Evolutionary conservation across 2,888 invertebrate species (phyloP).

Genomic region (Prosopocoilus inquinatus): DNA sequence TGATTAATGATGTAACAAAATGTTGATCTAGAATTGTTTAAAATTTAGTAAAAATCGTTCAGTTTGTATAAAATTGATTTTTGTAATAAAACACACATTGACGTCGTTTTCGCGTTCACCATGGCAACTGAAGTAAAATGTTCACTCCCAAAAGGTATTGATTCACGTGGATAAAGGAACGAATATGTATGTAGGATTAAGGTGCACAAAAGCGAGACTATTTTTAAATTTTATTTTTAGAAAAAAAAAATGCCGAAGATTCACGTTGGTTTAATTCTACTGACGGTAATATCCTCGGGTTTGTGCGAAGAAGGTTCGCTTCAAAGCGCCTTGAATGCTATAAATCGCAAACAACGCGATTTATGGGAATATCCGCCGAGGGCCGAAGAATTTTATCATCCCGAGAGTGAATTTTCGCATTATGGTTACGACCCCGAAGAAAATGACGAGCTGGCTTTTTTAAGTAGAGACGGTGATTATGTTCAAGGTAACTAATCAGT

Average conservation of each 20-base stretch:
- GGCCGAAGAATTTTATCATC: conserved; percentile 26
- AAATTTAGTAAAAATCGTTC: no score
- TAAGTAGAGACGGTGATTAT: conserved; percentile 19
- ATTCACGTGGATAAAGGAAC: no score
- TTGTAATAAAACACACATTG: no score
- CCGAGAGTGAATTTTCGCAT: conserved; percentile 17
- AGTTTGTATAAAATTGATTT: no score
- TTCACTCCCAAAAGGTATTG: no score
- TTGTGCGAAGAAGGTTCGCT: conserved; percentile 49
- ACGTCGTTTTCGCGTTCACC: no score
- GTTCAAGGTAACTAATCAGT: conserved; percentile 17
- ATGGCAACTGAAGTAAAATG: no score
- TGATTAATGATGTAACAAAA: no score
- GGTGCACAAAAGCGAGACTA: no score
- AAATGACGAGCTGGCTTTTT: conserved; percentile 26
- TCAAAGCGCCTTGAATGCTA: conserved; percentile 50
- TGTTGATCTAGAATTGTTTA: no score
- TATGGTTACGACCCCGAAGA: conserved; percentile 17
- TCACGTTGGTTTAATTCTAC: conserved; percentile 11
- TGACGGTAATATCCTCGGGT: conserved; percentile 15
- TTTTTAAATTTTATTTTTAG: not conserved
- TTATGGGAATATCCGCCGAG: conserved; percentile 29
- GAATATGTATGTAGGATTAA: no score
- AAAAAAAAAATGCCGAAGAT: conserved; percentile 9
- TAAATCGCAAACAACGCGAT: conserved; percentile 51